Conservation (phyloP, 2,113 vertebrate species). For the Anolis sagrei region DNA sequence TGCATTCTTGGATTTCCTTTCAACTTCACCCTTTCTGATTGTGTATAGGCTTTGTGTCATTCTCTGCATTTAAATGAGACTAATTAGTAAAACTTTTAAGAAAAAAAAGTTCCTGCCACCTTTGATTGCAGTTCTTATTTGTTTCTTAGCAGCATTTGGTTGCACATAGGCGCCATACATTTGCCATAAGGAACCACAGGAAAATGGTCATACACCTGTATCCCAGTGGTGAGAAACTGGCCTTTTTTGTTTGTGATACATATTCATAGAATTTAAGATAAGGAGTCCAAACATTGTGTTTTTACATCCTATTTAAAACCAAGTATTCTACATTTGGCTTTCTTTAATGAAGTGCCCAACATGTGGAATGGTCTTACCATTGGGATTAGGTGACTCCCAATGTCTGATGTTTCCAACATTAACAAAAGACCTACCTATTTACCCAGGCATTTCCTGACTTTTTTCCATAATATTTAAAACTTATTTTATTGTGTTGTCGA, state of each 20-base stretch:
- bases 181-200: neutral
- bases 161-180: neutral
- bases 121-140: neutral
- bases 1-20: constrained; percentile 28
- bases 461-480: too few relatives aligned
- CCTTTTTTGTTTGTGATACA: neutral
- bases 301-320: neutral
- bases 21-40: neutral
- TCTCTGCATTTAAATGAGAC: neutral
- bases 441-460: too few relatives aligned
- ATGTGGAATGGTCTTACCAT: too few relatives aligned
- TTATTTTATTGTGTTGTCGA: too few relatives aligned
- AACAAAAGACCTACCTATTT: too few relatives aligned
- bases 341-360: too few relatives aligned
- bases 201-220: neutral
- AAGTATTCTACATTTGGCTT: neutral
- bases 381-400: too few relatives aligned
- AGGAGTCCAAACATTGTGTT: neutral
- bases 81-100: constrained; percentile 11
- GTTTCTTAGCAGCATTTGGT: neutral
- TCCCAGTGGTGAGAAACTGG: neutral
- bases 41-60: neutral
- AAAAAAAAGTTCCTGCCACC: neutral
- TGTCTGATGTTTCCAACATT: too few relatives aligned
- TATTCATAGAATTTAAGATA: constrained; percentile 1